Evolutionary conservation across 2,113 vertebrate genomes (phyloP).

Genomic region (Nipponia nippon): DNA sequence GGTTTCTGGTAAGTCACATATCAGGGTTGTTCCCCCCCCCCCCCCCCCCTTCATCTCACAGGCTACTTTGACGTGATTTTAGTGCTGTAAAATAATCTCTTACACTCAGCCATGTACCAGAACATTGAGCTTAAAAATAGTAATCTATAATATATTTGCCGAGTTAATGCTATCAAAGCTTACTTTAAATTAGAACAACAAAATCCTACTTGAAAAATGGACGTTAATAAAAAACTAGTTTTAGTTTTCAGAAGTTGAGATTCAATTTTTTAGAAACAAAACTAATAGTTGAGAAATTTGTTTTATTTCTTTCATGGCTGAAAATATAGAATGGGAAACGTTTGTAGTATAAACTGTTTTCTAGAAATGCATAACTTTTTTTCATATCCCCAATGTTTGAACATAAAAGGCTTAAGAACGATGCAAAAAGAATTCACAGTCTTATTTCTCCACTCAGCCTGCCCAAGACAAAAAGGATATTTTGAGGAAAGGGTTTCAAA

Average conservation of each 20-base stretch:
- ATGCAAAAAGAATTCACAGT: neutral
- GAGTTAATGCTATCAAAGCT: constrained; percentile 13
- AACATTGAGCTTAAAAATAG: constrained; percentile 12
- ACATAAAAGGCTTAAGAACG: neutral
- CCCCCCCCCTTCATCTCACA: neutral
- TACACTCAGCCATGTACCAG: neutral
- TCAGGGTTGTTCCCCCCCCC: neutral
- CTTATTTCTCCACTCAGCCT: neutral
- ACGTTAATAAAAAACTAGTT: neutral
- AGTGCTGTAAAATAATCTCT: constrained; percentile 32
- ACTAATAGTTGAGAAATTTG: neutral
- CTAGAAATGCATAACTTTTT: neutral
- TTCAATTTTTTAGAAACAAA: neutral
- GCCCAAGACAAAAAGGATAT: neutral
- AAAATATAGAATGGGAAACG: neutral
- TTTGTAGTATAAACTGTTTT: neutral
- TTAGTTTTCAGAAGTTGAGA: neutral
- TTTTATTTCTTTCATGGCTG: neutral
- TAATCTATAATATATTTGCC: neutral
- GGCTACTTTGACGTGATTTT: neutral
- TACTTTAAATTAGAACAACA: neutral
- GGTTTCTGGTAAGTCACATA: neutral
- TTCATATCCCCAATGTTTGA: neutral
- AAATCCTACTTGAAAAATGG: neutral
- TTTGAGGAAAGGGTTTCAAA: neutral